Evolutionary conservation across 2,797 vertebrate species (phyloP).

Genomic region (Diplodus puntazzo): DNA sequence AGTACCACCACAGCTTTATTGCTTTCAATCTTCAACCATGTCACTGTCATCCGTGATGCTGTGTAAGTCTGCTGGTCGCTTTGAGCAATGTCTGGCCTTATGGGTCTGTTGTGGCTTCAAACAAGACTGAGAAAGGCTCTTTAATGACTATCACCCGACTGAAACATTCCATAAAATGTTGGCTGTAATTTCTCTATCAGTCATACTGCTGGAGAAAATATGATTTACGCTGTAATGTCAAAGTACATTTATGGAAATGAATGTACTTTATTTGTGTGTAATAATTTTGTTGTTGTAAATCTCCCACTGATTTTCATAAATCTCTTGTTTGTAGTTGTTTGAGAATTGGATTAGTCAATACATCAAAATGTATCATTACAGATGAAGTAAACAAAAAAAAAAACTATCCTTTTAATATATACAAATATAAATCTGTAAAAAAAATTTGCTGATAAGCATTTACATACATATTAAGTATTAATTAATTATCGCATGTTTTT

Average conservation of each 20-base stretch:
- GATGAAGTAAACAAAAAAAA: neutral
- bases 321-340: neutral
- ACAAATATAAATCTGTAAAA: no score
- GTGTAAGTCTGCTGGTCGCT: constrained; percentile 9
- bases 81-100: neutral
- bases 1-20: constrained; percentile 37
- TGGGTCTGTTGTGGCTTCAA: constrained; percentile 1
- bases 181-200: constrained; percentile 10
- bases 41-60: constrained; percentile 19
- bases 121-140: constrained; percentile 20
- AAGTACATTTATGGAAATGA: neutral
- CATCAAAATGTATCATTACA: neutral
- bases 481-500: neutral
- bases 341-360: no score
- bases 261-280: neutral
- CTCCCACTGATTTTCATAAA: neutral
- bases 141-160: constrained; percentile 12
- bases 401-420: no score
- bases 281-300: neutral
- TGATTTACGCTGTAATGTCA: constrained; percentile 1
- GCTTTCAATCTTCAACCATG: constrained; percentile 34
- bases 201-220: constrained; percentile 10
- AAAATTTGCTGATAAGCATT: no score
- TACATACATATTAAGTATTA: no score
- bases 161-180: constrained; percentile 27